Percentiles rank a stretch among this genome's conserved stretches.
phyloP scores from a whole-genome alignment of 2,888 invertebrate genomes.

The Tetanocera ferruginea region DNA sequence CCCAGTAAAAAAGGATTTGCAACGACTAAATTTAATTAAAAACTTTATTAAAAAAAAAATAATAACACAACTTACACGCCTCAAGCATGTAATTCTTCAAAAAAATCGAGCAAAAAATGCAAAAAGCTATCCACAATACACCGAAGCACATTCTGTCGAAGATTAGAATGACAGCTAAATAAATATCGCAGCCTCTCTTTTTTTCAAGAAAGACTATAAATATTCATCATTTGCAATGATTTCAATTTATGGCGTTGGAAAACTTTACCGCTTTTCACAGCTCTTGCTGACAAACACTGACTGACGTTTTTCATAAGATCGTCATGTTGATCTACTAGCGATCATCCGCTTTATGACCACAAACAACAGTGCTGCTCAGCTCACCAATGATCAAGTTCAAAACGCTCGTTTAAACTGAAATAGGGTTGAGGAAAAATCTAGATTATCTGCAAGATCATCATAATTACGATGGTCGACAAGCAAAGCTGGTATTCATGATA shows the following conservation, averaged over 20 bases:
- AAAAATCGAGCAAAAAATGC: neutral
- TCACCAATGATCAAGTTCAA: no score
- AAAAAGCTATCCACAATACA: neutral
- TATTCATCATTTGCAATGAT: constrained; percentile 25
- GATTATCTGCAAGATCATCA: neutral
- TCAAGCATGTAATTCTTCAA: constrained; percentile 4
- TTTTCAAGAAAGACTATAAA: neutral
- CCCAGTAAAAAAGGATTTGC: neutral
- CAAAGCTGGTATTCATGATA: neutral
- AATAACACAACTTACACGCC: neutral
- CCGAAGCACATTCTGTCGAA: no score
- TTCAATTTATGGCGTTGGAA: constrained; percentile 19
- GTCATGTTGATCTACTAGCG: neutral
- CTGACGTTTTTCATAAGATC: neutral
- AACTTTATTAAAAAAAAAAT: neutral
- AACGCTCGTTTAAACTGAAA: no score
- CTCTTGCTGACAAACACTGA: neutral
- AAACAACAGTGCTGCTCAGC: no score
- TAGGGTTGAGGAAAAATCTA: no score
- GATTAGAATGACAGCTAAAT: neutral
- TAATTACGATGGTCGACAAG: neutral
- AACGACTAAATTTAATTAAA: neutral
- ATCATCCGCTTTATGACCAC: neutral
- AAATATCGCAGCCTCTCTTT: neutral
- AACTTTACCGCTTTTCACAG: constrained; percentile 17